Base-by-base conservation (phyloP, 2,113 vertebrate species). In the Ifrita kowaldi region DNA sequence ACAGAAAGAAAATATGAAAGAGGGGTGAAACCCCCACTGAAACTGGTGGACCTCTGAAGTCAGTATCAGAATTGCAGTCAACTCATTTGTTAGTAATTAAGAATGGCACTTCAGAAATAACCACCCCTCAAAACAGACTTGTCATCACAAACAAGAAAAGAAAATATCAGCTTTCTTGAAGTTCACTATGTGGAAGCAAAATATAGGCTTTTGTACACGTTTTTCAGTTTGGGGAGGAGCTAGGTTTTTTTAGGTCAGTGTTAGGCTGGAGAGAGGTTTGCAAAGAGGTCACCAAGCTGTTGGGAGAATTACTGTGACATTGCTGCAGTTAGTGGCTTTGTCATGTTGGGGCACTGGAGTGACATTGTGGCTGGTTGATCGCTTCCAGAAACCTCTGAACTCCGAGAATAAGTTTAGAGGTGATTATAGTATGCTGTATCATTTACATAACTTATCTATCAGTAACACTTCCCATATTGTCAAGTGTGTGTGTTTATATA, bases 401-500 rank as follows among this genome's bases (percentile, higher is more conserved):
- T 92, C 79, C 9, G 2, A 86, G 84, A 81, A 69, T 74, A 55
- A 87, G 42, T 85, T 84, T 85, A 80, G 95, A 88, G 56, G 79
- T 86, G 79, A 90, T 75, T 78, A 44, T 86, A 75, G 77, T 78
- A 81, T 9, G 20, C 47, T 9, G 3, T 92, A 70, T 80, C 47
- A 26, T 87, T 95, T 95, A 87, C 76, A 63, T 88, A 93, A 95
- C 92, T 90, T 92, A 92, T 15, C 89, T 92, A 57, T 95, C 94
- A 95, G 86, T 87, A 81, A 78, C 87, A 81, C 86, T 90, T 96
- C 73, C 82, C 62, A 3, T 90, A 47, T 84, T 92, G 93, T 96
- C 86, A 95, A 82, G 63, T 70, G 64, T 41, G 83, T 59, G 44
- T 95, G 67, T 89, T 74, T 96, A 60, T 90, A 68, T 94, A 87